These are phyloP conservation scores for Odontomyia ornata DNA, from an alignment of 2,888 invertebrate genomes.

Conservation along the genomic window DNA sequence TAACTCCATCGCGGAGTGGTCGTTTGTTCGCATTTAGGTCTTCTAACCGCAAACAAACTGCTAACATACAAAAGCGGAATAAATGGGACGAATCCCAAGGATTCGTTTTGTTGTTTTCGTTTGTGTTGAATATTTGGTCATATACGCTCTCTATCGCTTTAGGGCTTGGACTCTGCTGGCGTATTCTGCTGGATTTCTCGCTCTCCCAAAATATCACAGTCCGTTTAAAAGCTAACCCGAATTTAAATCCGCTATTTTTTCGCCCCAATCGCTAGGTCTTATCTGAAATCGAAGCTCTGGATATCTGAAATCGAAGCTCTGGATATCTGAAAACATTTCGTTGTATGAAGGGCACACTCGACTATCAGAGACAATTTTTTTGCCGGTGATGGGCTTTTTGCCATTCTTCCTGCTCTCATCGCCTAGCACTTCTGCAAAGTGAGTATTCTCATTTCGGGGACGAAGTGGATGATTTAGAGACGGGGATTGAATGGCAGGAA, in stretches of 20 bases:
- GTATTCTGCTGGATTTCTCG: not conserved
- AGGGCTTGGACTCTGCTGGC: not conserved
- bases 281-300: constrained; percentile 1
- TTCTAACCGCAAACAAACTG: constrained; percentile 26
- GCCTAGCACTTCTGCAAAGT: not conserved
- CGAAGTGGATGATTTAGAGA: not conserved
- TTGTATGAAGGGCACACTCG: not conserved
- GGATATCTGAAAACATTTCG: not conserved
- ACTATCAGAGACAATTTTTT: constrained; percentile 14
- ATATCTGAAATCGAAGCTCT: not conserved
- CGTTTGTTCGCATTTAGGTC: not conserved
- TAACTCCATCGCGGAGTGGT: not conserved
- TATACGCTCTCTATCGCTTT: constrained; percentile 32
- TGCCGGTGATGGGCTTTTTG: constrained; percentile 16
- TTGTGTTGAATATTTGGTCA: constrained; percentile 30
- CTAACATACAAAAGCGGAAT: not conserved
- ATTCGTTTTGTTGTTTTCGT: constrained; percentile 8
- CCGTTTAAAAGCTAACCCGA: not conserved
- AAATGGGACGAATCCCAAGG: not conserved
- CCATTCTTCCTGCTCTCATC: not conserved
- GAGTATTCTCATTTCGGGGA: not conserved
- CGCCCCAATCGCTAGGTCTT: not conserved
- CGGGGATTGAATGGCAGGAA: not conserved
- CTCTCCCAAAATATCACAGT: not conserved
- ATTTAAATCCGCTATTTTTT: constrained; percentile 8